Percentiles rank a stretch among this genome's conserved stretches.
Evolutionary conservation across 2,888 invertebrate species (phyloP).

Genomic region (Luffia ferchaultella): DNA sequence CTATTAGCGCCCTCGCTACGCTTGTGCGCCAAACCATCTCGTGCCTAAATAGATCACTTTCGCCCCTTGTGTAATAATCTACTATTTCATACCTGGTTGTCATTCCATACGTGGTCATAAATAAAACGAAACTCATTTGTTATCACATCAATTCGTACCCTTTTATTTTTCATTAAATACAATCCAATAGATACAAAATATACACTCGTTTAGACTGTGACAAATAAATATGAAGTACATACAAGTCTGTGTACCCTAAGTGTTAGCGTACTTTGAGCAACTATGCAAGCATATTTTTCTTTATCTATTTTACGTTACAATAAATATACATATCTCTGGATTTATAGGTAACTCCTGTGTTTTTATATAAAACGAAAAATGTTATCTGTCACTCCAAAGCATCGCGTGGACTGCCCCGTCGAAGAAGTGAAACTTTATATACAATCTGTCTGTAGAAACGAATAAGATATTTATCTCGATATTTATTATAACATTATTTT

Average conservation of each 20-base stretch:
- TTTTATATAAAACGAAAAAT: too few relatives aligned
- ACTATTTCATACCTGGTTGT: background rate
- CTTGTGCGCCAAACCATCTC: background rate
- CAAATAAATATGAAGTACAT: background rate
- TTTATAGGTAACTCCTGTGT: background rate
- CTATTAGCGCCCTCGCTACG: too few relatives aligned
- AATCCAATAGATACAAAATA: background rate
- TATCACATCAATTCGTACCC: slow-evolving; percentile 59
- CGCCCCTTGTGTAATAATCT: background rate
- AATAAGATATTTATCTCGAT: too few relatives aligned
- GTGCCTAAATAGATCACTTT: background rate
- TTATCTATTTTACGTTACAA: background rate
- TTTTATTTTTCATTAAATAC: slow-evolving; percentile 33
- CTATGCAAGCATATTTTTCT: background rate
- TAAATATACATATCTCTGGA: background rate
- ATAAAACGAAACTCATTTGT: slow-evolving; percentile 28
- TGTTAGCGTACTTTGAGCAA: background rate
- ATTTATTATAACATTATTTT: too few relatives aligned
- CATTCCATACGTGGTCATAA: too few relatives aligned
- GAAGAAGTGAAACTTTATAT: too few relatives aligned
- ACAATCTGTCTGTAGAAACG: too few relatives aligned
- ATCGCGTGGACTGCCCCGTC: too few relatives aligned
- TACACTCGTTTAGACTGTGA: background rate
- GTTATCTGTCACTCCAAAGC: too few relatives aligned
- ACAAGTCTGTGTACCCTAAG: background rate